phyloP scores from a whole-genome alignment of 64 coral and sea anemone genomes.

The Porites australiensis region DNA sequence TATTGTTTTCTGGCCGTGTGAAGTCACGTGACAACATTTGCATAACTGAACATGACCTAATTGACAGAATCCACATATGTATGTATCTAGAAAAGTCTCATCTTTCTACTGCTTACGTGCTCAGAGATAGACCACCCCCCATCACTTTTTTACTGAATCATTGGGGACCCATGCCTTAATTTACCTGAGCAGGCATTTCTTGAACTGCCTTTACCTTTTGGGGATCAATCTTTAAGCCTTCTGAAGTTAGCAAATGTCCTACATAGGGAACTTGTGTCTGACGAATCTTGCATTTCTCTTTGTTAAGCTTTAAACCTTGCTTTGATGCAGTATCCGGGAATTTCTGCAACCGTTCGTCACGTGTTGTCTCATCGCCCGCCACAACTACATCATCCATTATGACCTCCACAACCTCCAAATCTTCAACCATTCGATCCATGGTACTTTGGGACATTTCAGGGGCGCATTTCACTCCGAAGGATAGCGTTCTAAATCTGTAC shows the following conservation, averaged over 20 bases:
- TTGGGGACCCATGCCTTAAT: too few relatives aligned
- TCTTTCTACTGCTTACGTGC: too few relatives aligned
- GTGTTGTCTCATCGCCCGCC: conserved; percentile 21
- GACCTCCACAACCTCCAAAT: conserved; percentile 57
- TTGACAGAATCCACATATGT: too few relatives aligned
- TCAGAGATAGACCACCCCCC: too few relatives aligned
- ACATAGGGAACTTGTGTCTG: conserved; percentile 60
- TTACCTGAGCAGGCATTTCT: conserved; percentile 69
- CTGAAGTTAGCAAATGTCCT: conserved; percentile 51
- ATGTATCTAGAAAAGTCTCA: too few relatives aligned
- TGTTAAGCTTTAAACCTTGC: conserved; percentile 55
- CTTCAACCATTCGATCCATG: conserved; percentile 81
- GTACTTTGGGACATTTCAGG: too few relatives aligned
- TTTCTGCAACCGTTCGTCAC: conserved; percentile 37
- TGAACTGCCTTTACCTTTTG: conserved; percentile 44
- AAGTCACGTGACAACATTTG: too few relatives aligned
- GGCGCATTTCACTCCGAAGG: too few relatives aligned
- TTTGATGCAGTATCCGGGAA: conserved; percentile 43
- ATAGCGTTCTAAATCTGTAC: too few relatives aligned
- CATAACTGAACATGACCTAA: too few relatives aligned
- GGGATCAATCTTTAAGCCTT: conserved; percentile 53
- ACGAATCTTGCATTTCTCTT: conserved; percentile 24
- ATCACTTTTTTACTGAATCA: too few relatives aligned
- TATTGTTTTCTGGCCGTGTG: too few relatives aligned
- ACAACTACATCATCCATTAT: conserved; percentile 76